Conservation (phyloP, 2,113 vertebrate genomes). For the Limnothrissa miodon region DNA sequence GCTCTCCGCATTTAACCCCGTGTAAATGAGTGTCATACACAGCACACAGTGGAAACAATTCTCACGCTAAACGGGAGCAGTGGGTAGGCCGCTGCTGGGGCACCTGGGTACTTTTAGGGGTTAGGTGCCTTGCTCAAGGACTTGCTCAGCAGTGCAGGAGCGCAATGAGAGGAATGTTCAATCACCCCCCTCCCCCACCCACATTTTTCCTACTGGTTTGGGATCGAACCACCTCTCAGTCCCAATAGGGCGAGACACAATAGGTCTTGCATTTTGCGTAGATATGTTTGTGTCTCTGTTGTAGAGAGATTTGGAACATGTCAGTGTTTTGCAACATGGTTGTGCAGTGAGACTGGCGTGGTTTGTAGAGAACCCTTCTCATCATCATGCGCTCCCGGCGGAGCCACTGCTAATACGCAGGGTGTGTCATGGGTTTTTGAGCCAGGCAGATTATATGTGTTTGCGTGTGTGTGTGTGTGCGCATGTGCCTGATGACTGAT, state of each 20-base stretch:
- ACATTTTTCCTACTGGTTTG: no score
- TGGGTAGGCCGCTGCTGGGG: no score
- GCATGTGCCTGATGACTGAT: background rate
- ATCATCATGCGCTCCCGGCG: background rate
- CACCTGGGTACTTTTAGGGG: no score
- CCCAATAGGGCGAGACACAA: background rate
- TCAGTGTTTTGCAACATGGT: background rate
- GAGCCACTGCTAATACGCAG: background rate
- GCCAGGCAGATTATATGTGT: background rate
- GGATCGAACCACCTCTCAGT: no score
- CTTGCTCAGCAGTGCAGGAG: no score
- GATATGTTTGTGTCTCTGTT: background rate
- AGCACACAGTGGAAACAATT: no score
- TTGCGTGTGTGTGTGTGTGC: slow-evolving; percentile 16
- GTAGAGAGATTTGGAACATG: background rate
- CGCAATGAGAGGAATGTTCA: no score
- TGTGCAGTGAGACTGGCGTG: background rate
- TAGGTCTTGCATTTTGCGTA: background rate
- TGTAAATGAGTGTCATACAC: no score
- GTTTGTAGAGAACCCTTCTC: background rate
- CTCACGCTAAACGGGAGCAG: no score
- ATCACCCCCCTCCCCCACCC: no score
- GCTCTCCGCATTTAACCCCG: no score
- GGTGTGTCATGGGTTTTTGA: background rate
- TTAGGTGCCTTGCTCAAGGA: no score